Evolutionary conservation across 2,113 vertebrate species (phyloP).

Genomic region (Ophiodon elongatus): DNA sequence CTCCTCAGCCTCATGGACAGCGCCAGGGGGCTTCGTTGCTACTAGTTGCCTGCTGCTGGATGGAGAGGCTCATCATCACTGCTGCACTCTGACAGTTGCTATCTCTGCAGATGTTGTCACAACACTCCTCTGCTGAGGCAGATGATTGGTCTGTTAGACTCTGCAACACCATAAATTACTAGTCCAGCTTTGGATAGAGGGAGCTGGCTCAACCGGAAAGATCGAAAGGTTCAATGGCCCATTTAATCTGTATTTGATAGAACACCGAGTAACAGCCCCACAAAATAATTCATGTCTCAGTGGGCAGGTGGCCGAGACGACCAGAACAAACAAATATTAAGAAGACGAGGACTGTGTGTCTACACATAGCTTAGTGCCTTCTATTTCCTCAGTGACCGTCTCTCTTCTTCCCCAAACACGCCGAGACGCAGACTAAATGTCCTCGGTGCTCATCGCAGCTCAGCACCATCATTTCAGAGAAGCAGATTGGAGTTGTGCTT

Average conservation of each 20-base stretch:
- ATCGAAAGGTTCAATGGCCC: slow-evolving; percentile 42
- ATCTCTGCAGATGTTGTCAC: slow-evolving; percentile 20
- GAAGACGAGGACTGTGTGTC: slow-evolving; percentile 64
- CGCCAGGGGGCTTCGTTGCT: slow-evolving; percentile 75
- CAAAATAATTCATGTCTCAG: slow-evolving; percentile 44
- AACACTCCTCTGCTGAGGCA: slow-evolving; percentile 8
- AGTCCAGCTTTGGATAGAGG: slow-evolving; percentile 4
- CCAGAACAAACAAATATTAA: slow-evolving; percentile 43
- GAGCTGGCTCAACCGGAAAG: neutral
- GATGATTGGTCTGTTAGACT: slow-evolving; percentile 21
- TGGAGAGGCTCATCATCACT: slow-evolving; percentile 41
- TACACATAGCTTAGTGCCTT: slow-evolving; percentile 69
- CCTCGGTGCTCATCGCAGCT: slow-evolving; percentile 31
- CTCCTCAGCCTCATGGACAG: slow-evolving; percentile 79
- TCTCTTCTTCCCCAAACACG: slow-evolving; percentile 47
- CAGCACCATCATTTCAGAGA: slow-evolving; percentile 56
- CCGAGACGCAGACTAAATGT: slow-evolving; percentile 17
- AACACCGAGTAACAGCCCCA: slow-evolving; percentile 26
- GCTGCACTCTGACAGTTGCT: slow-evolving; percentile 20
- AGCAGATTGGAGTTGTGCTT: slow-evolving; percentile 61
- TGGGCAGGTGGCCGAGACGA: slow-evolving; percentile 49
- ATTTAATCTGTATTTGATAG: slow-evolving; percentile 48
- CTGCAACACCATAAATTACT: slow-evolving; percentile 13
- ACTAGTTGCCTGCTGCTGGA: slow-evolving; percentile 79
- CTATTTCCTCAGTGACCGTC: slow-evolving; percentile 47